These are phyloP conservation scores for Mamestra brassicae DNA, from an alignment of 2,888 invertebrate species.

Conservation along the genomic window DNA sequence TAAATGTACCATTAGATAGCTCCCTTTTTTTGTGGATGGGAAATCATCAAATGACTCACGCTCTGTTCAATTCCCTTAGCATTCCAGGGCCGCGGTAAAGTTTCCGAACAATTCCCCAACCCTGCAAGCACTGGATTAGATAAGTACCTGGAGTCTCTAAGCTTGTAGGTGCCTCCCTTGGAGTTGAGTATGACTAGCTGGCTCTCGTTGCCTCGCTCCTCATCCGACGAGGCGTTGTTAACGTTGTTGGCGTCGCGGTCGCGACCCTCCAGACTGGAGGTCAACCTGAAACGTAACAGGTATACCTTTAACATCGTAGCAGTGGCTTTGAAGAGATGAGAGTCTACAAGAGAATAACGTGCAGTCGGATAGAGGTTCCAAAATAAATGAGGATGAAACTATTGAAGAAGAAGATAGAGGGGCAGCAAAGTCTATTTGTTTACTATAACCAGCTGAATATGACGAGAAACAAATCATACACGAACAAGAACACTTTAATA, in stretches of 20 bases:
- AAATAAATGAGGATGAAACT: constrained; percentile 14
- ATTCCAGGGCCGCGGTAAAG: no score
- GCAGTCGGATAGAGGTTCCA: constrained; percentile 28
- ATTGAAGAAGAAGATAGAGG: constrained; percentile 29
- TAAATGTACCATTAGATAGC: no score
- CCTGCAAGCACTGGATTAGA: not conserved
- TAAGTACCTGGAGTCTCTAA: constrained; percentile 94
- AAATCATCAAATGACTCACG: no score
- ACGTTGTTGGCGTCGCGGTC: constrained; percentile 87
- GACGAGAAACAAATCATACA: not conserved
- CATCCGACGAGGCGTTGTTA: constrained; percentile 86
- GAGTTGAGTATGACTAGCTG: constrained; percentile 88
- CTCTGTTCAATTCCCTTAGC: no score
- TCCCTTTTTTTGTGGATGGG: no score
- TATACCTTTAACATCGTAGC: not conserved
- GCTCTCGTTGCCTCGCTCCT: constrained; percentile 82
- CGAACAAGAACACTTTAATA: not conserved
- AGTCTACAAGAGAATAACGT: constrained; percentile 36
- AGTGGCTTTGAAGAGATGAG: constrained; percentile 22
- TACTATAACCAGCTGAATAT: constrained; percentile 8
- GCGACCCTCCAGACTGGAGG: constrained; percentile 88
- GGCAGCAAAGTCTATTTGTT: constrained; percentile 48
- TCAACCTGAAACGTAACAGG: constrained; percentile 77
- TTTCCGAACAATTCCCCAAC: no score
- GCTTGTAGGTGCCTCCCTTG: constrained; percentile 92